Evolutionary conservation across 1,140 invertebrate species (phyloP).

Genomic region (Heliconius himera): DNA sequence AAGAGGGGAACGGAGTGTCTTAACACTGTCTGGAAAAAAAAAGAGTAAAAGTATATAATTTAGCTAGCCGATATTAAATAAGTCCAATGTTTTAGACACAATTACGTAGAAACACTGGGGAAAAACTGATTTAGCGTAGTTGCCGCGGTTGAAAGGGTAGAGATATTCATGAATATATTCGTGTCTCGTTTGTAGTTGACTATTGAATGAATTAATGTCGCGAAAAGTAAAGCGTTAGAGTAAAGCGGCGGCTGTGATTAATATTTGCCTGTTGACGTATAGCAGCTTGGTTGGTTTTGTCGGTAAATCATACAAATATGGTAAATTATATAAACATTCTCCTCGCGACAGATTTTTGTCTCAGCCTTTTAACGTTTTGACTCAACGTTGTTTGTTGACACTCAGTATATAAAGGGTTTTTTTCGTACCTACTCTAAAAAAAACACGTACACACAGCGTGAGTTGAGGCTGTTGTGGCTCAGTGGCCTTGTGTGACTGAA

Average conservation of each 20-base stretch:
- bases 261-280: not conserved
- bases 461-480: too few relatives aligned
- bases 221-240: conserved; percentile 1
- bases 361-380: too few relatives aligned
- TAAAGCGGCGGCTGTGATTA: not conserved
- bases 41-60: too few relatives aligned
- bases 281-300: not conserved
- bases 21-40: too few relatives aligned
- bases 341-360: not conserved
- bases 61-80: too few relatives aligned
- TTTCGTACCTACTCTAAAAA: not conserved
- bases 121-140: conserved; percentile 3
- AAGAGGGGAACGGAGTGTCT: too few relatives aligned
- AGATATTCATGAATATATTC: conserved; percentile 1
- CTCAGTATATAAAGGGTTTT: not conserved
- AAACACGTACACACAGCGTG: too few relatives aligned
- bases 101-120: not conserved
- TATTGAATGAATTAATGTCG: not conserved
- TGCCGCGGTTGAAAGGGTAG: conserved; percentile 3
- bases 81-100: not conserved
- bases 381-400: not conserved
- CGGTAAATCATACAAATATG: not conserved
- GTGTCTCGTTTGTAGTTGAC: conserved; percentile 1
- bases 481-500: too few relatives aligned
- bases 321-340: not conserved